phyloP scores from a whole-genome alignment of 2,888 invertebrate genomes.

The Drosophila prolongata region DNA sequence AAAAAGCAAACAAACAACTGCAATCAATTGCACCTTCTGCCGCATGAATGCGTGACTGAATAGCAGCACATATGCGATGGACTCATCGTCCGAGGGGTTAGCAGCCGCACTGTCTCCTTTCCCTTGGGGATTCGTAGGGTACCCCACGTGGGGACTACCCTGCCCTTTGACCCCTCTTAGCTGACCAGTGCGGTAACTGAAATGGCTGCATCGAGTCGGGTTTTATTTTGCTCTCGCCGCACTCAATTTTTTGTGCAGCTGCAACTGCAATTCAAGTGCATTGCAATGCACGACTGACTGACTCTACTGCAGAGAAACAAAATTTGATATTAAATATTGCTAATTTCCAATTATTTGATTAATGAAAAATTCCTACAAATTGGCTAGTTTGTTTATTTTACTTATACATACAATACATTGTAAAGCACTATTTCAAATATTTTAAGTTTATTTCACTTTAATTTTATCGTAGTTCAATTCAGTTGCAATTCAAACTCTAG shows the following conservation, averaged over 20 bases:
- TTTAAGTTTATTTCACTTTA: no score
- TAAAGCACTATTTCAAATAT: no score
- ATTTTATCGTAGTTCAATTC: no score
- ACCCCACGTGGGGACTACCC: neutral
- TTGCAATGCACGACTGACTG: slow-evolving; percentile 54
- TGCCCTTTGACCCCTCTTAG: slow-evolving; percentile 5
- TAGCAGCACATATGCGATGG: slow-evolving; percentile 45
- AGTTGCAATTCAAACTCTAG: no score
- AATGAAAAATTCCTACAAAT: no score
- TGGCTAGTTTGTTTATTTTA: no score
- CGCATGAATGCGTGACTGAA: slow-evolving; percentile 64
- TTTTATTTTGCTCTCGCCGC: slow-evolving; percentile 32
- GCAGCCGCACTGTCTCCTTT: slow-evolving; percentile 6
- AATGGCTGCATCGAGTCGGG: slow-evolving; percentile 55
- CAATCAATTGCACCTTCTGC: slow-evolving; percentile 73
- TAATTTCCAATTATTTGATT: no score
- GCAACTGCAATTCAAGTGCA: slow-evolving; percentile 56
- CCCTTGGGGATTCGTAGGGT: neutral
- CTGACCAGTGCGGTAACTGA: slow-evolving; percentile 48
- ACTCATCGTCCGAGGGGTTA: slow-evolving; percentile 24
- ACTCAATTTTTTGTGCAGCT: slow-evolving; percentile 49
- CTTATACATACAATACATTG: no score
- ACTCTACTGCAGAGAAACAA: slow-evolving; percentile 27
- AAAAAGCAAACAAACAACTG: slow-evolving; percentile 55
- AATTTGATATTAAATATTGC: no score